Conservation (phyloP, 2,888 invertebrate species). For the Cataglyphis altisquamis region DNA sequence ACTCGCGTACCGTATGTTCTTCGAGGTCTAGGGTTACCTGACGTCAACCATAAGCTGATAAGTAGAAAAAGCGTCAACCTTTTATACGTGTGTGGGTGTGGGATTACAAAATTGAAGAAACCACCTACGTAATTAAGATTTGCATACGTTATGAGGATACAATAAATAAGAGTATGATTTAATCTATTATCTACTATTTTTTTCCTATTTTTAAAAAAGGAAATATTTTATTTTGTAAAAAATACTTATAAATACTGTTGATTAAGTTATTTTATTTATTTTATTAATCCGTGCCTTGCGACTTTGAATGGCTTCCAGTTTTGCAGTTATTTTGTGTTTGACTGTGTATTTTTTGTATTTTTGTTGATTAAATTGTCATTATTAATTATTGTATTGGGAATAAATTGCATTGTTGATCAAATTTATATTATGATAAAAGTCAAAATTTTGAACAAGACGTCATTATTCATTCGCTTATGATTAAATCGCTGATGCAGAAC, state of each 20-base stretch:
- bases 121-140: not conserved
- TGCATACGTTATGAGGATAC: not conserved
- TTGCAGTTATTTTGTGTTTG: no score
- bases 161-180: not conserved
- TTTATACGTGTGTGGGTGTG: not conserved
- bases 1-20: conserved; percentile 58
- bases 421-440: not conserved
- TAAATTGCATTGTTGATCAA: not conserved
- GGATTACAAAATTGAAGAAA: conserved; percentile 18
- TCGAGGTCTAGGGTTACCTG: conserved; percentile 72
- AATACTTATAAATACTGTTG: not conserved
- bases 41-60: conserved; percentile 29
- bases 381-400: not conserved
- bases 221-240: not conserved
- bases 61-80: conserved; percentile 3
- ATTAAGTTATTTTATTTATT: conserved; percentile 1
- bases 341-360: no score
- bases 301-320: no score
- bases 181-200: not conserved
- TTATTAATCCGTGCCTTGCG: no score
- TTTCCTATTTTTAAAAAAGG: not conserved
- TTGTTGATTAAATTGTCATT: not conserved
- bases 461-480: not conserved
- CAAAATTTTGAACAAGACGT: not conserved
- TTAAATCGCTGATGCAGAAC: not conserved